A percentile compares a stretch with the other conserved stretches of the same genome.
phyloP scores from a whole-genome alignment of 2,797 vertebrate genomes.

The Sebastes diploproa region DNA sequence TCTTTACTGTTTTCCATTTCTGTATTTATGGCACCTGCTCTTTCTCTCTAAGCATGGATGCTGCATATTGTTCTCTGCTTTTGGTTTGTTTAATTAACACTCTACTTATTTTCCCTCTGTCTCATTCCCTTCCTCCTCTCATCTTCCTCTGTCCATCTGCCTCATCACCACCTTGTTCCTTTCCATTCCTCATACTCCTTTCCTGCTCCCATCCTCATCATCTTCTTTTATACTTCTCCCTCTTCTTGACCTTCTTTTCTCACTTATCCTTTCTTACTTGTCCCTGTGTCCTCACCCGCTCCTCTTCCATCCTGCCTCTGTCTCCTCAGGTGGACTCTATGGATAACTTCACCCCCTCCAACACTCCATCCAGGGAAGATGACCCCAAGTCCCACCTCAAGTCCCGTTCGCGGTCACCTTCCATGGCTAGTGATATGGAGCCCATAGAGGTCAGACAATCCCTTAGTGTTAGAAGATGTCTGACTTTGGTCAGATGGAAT shows the following conservation, averaged over 20 bases:
- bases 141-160: neutral
- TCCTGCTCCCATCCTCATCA: neutral
- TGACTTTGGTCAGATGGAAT: neutral
- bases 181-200: neutral
- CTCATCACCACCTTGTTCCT: neutral
- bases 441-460: constrained; percentile 85
- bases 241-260: neutral
- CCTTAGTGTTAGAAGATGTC: neutral
- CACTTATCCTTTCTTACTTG: neutral
- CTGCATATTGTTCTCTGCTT: neutral
- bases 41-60: constrained; percentile 35
- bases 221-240: neutral
- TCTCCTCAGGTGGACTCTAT: constrained; percentile 88
- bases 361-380: constrained; percentile 88
- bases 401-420: constrained; percentile 90
- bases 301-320: constrained; percentile 4
- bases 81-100: neutral
- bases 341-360: constrained; percentile 91
- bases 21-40: neutral
- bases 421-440: constrained; percentile 91
- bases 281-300: neutral
- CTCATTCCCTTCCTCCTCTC: neutral
- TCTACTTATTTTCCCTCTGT: neutral
- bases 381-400: constrained; percentile 88
- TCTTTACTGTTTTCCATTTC: neutral